phyloP scores from a whole-genome alignment of 2,888 invertebrate genomes.

The Lithophane semibrunnea region DNA sequence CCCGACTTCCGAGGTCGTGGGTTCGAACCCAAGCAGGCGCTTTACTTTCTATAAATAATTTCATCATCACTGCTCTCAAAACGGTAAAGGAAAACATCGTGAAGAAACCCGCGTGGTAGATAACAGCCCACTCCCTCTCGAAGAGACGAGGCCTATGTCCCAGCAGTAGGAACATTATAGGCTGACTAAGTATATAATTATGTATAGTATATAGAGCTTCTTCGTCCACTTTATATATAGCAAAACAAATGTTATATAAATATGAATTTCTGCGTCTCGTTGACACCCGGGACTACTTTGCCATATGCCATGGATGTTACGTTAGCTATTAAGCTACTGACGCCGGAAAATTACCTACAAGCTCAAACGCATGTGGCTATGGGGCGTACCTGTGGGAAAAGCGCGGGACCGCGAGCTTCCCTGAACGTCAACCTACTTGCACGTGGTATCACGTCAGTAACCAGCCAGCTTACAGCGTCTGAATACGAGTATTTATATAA shows the following conservation, averaged over 20 bases:
- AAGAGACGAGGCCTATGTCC: too few species aligned
- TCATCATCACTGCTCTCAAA: too few species aligned
- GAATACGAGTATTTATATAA: constrained; percentile 29
- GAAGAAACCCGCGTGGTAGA: too few species aligned
- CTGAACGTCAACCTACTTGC: constrained; percentile 17
- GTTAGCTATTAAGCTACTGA: background rate
- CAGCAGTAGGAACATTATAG: too few species aligned
- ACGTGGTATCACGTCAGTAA: constrained; percentile 1
- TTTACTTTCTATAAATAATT: too few species aligned
- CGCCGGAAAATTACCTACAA: constrained; percentile 19
- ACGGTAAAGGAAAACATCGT: too few species aligned
- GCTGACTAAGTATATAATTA: too few species aligned
- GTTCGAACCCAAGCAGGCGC: too few species aligned
- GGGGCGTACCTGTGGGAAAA: constrained; percentile 27
- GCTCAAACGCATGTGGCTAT: constrained; percentile 1
- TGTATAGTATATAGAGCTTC: background rate
- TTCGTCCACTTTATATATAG: constrained; percentile 2
- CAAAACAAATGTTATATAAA: constrained; percentile 23
- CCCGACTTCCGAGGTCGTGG: too few species aligned
- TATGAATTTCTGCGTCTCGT: constrained; percentile 18
- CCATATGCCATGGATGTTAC: background rate
- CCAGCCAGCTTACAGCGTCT: background rate
- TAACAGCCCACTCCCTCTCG: too few species aligned
- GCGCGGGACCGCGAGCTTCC: constrained; percentile 42
- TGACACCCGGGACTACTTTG: constrained; percentile 5